Conservation (phyloP, 37 sponge, comb jelly and placozoan species). For the Halisarca cf. caerulea region DNA sequence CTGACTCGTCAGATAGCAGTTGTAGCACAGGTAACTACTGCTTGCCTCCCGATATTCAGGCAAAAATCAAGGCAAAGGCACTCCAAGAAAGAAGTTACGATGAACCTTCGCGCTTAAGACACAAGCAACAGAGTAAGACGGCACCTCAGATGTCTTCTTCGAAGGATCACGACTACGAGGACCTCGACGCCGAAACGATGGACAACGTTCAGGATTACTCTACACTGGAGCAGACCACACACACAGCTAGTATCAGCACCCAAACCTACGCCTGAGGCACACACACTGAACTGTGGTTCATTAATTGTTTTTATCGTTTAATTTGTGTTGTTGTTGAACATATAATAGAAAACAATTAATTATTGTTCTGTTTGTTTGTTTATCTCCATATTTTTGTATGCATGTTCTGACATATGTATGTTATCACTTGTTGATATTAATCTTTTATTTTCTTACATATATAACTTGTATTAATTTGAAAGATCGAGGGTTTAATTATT, state of each 20-base stretch:
- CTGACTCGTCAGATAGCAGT: not conserved
- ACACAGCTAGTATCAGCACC: not conserved
- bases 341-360: too few species aligned
- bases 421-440: too few species aligned
- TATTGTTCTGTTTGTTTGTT: too few species aligned
- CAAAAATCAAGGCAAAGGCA: not conserved
- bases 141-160: not conserved
- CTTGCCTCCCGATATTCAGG: not conserved
- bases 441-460: too few species aligned
- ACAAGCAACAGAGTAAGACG: not conserved
- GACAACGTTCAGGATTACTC: not conserved
- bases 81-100: not conserved
- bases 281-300: too few species aligned
- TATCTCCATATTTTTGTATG: too few species aligned
- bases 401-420: too few species aligned
- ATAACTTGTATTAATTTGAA: too few species aligned
- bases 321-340: too few species aligned
- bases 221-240: not conserved
- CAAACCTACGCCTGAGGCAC: constrained; percentile 10
- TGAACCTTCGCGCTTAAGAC: not conserved
- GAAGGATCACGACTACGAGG: not conserved
- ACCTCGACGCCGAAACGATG: not conserved
- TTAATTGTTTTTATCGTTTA: too few species aligned
- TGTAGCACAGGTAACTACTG: not conserved
- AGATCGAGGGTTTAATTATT: too few species aligned